Base-by-base conservation (phyloP, 1,140 invertebrate species). In the Batillaria attramentaria region DNA sequence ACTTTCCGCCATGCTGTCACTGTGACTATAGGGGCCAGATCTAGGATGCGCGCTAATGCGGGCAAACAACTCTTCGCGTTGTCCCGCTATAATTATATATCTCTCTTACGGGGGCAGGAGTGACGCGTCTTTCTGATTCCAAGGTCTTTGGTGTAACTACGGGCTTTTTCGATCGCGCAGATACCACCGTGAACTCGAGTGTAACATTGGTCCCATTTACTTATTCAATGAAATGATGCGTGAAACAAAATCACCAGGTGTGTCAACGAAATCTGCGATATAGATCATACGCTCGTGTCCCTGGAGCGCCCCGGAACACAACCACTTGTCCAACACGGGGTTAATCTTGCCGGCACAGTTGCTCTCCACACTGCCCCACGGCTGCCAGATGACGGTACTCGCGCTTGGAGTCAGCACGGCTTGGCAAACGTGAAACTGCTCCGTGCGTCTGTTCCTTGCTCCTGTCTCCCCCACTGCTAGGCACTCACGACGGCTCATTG, bases 341-440 rank as follows among this genome's bases (percentile, higher is more conserved):
- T 70, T 70, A 42, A 70, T 70, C 42, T 70, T 70, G n/a, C 20
- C 31, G 41, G 68, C 68, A 37, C 68, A 70, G 41, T 70, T 42
- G 10, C 4, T 24, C 39, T 70, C 24, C 18, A 70, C 3, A 18
- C 39, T 31, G 68, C 68, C 50, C 24, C 24, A 20, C 5, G 50
- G 33, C 68, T 70, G 43, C 68, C 50, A 42, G 5, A 70, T 18
- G 20, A 70, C 33, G 42, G n/a, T 20, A 24, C n/a, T 31, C 2
- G 68, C 50, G 42, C 16, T 31, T 0, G 68, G 68, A 3, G 68
- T 70, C 68, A 70, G 68, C 68, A 70, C 68, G 3, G 68, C 42
- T 42, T 70, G 68, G 20, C 68, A 70, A n/a, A 70, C 68, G n/a
- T 70, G 68, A 20, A 70, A 70, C n/a, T 2, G 20, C 13, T 70